phyloP scores from a whole-genome alignment of 2,888 invertebrate genomes.

The Tetragonula carbonaria region DNA sequence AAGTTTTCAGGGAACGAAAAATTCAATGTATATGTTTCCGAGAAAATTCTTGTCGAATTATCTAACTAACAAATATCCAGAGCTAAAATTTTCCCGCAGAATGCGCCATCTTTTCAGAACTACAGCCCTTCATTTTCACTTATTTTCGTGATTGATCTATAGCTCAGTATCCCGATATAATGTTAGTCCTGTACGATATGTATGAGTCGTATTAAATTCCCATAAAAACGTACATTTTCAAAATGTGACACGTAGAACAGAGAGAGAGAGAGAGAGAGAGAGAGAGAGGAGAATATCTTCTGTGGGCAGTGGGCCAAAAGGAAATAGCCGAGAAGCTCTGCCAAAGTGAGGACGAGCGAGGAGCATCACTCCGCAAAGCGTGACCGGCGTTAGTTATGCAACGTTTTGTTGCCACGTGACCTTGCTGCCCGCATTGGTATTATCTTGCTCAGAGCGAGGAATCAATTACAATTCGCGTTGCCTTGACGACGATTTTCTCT shows the following conservation, averaged over 20 bases:
- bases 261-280: background rate
- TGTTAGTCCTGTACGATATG: background rate
- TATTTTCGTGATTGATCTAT: background rate
- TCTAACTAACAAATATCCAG: too few species aligned
- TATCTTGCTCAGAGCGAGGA: constrained; percentile 76
- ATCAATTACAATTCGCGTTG: constrained; percentile 74
- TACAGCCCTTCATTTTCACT: background rate
- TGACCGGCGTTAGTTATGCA: constrained; percentile 83
- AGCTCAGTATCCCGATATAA: background rate
- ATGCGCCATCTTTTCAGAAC: too few species aligned
- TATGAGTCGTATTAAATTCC: background rate
- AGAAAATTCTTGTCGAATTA: too few species aligned
- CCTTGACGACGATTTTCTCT: constrained; percentile 66
- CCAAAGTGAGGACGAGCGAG: constrained; percentile 66
- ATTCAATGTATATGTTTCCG: too few species aligned
- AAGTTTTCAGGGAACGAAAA: too few species aligned
- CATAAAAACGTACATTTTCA: background rate
- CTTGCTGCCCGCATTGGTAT: constrained; percentile 79
- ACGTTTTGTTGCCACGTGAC: constrained; percentile 79
- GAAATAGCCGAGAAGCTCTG: constrained; percentile 49
- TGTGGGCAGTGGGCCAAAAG: constrained; percentile 38
- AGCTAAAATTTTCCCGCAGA: too few species aligned
- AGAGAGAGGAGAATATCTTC: background rate
- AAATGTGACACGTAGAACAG: background rate
- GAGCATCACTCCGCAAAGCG: constrained; percentile 79